Percentiles rank a stretch among this genome's conserved stretches.
Conservation (phyloP, 2,797 vertebrate genomes). For the Sebastes goodei region DNA sequence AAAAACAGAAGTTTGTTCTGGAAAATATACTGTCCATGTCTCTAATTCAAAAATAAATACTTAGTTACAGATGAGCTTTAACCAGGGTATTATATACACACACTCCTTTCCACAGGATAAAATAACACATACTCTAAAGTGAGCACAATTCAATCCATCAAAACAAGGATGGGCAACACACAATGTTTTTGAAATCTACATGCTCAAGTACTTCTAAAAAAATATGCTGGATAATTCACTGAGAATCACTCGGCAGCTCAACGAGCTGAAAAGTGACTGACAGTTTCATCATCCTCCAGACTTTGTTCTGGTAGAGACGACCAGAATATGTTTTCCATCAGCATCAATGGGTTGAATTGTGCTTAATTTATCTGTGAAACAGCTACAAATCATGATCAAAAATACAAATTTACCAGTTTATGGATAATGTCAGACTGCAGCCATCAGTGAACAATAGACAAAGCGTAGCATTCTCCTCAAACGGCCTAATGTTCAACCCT, state of each 20-base stretch:
- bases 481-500: neutral
- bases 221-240: neutral
- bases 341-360: neutral
- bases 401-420: neutral
- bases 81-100: conserved; percentile 24
- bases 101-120: neutral
- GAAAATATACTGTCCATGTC: conserved; percentile 42
- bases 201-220: neutral
- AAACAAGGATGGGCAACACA: neutral
- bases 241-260: neutral
- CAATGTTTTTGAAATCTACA: neutral
- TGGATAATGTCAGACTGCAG: neutral
- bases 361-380: neutral
- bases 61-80: conserved; percentile 12
- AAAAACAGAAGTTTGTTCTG: conserved; percentile 1
- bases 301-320: neutral
- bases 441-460: neutral
- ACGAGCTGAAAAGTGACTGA: neutral
- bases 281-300: neutral
- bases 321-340: neutral
- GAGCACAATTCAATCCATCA: neutral
- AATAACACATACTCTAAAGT: neutral
- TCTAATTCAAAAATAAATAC: conserved; percentile 63
- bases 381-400: neutral
- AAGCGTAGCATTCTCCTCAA: neutral